Conservation (phyloP, 2,113 vertebrate genomes). For the Bungarus multicinctus region DNA sequence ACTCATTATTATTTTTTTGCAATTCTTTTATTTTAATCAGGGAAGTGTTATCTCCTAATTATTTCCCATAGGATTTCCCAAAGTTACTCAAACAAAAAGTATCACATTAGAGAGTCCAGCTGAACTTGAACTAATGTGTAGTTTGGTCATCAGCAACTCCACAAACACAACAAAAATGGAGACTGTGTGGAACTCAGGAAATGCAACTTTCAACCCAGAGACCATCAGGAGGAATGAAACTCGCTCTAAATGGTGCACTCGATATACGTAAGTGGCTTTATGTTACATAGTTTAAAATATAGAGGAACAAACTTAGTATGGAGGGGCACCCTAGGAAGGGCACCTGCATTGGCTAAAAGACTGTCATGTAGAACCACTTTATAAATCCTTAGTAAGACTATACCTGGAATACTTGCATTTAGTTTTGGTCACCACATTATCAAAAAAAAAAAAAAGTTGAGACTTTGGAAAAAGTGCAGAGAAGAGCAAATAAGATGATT, state of each 20-base stretch:
- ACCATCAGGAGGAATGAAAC: slow-evolving; percentile 2
- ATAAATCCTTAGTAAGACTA: neutral
- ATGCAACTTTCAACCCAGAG: slow-evolving; percentile 32
- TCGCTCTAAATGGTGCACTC: slow-evolving; percentile 43
- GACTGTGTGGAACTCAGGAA: slow-evolving; percentile 64
- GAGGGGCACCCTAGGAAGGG: neutral
- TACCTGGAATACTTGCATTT: neutral
- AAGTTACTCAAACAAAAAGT: slow-evolving; percentile 11
- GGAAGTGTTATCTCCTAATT: neutral
- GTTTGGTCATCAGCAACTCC: slow-evolving; percentile 12
- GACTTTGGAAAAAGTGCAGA: neutral
- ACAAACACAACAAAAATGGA: slow-evolving; percentile 18
- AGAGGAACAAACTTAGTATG: neutral
- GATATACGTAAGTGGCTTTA: slow-evolving; percentile 59
- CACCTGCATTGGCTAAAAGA: neutral
- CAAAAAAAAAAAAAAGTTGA: neutral
- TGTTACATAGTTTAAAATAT: neutral
- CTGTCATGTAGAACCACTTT: neutral
- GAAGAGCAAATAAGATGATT: neutral
- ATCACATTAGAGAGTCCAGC: slow-evolving; percentile 49
- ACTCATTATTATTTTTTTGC: neutral
- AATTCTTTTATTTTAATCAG: neutral
- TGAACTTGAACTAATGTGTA: slow-evolving; percentile 62
- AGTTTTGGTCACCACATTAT: neutral
- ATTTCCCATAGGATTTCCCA: slow-evolving; percentile 29